Evolutionary conservation across 2,113 vertebrate species (phyloP).

Genomic region (Ursus arctos): DNA sequence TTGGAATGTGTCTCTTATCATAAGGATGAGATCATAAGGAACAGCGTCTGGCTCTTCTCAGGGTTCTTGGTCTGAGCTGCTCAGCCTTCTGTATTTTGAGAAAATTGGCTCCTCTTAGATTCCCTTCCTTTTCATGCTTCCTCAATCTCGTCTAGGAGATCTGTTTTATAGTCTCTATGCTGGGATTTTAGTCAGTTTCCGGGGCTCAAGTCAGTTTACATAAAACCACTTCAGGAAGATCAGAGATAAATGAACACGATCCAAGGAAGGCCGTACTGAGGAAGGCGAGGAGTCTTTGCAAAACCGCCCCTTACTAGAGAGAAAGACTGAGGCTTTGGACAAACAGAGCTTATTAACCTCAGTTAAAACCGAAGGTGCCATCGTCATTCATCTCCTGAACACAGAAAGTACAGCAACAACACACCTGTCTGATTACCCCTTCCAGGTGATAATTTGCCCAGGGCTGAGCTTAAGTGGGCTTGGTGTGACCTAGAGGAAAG

Average conservation of each 20-base stretch:
- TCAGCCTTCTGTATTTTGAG: neutral
- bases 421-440: neutral
- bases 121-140: neutral
- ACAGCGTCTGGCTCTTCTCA: neutral
- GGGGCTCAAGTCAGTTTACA: neutral
- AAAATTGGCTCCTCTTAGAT: neutral
- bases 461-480: neutral
- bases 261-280: neutral
- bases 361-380: neutral
- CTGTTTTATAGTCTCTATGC: neutral
- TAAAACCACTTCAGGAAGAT: neutral
- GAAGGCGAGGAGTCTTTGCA: neutral
- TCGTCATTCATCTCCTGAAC: neutral
- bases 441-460: neutral
- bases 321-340: neutral
- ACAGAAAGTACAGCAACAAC: neutral
- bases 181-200: neutral
- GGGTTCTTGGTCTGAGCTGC: neutral
- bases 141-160: neutral
- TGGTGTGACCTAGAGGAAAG: neutral
- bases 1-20: neutral
- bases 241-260: neutral
- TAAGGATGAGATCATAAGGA: neutral
- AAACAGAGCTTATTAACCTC: neutral
- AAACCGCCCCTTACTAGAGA: neutral